These are phyloP conservation scores for Syngnathus acus DNA, from an alignment of 2,797 vertebrate species.

Conservation along the genomic window DNA sequence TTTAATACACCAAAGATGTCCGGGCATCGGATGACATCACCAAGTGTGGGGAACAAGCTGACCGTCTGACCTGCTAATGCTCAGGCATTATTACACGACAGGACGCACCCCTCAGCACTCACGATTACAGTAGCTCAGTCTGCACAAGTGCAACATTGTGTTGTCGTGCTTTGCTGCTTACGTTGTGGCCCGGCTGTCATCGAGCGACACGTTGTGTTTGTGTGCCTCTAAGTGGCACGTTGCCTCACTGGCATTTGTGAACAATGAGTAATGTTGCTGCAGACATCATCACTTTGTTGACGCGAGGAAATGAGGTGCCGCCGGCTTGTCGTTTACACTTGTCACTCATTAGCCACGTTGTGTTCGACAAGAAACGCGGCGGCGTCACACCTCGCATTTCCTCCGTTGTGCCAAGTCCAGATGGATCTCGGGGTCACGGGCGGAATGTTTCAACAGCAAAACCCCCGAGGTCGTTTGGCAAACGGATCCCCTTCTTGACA, in stretches of 20 bases:
- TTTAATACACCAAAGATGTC: too few species aligned
- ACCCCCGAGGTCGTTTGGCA: not conserved
- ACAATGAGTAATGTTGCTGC: conserved; percentile 27
- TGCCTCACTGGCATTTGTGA: conserved; percentile 20
- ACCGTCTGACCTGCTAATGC: too few species aligned
- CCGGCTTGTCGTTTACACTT: conserved; percentile 22
- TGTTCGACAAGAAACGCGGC: conserved; percentile 18
- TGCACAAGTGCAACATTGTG: not conserved
- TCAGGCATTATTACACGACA: too few species aligned
- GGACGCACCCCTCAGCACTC: too few species aligned
- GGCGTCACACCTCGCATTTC: conserved; percentile 28
- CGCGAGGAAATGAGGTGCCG: conserved; percentile 41
- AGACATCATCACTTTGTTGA: conserved; percentile 44
- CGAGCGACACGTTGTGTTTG: not conserved
- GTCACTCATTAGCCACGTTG: conserved; percentile 17
- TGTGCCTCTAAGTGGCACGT: not conserved
- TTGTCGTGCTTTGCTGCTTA: not conserved
- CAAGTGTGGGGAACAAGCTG: not conserved
- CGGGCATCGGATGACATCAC: too few species aligned
- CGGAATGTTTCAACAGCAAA: conserved; percentile 21
- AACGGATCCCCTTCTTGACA: conserved; percentile 4
- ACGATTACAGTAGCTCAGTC: too few species aligned
- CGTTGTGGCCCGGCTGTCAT: not conserved
- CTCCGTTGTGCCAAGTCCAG: conserved; percentile 37
- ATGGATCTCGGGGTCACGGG: conserved; percentile 36